phyloP scores from a whole-genome alignment of 2,888 invertebrate species.

The Noctua fimbriata region DNA sequence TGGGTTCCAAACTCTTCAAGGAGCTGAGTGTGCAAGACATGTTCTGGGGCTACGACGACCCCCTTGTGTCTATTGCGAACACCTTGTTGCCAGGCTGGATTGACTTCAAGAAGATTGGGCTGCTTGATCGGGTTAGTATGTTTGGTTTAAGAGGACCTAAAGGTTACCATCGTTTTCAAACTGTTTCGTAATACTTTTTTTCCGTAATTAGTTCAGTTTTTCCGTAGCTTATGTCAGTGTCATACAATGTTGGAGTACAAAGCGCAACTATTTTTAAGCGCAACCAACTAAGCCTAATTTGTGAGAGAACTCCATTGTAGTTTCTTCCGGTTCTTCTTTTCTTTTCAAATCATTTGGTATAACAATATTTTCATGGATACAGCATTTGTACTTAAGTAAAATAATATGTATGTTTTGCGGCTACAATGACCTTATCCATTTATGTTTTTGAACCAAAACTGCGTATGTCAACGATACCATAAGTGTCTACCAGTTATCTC shows the following conservation, averaged over 20 bases:
- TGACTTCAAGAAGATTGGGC: slow-evolving; percentile 94
- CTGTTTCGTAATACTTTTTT: neutral
- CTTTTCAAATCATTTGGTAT: too few relatives aligned
- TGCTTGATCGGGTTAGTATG: slow-evolving; percentile 94
- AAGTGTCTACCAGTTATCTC: neutral
- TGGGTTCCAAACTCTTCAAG: slow-evolving; percentile 93
- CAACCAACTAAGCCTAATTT: too few relatives aligned
- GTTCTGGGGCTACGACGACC: slow-evolving; percentile 96
- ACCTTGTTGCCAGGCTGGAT: slow-evolving; percentile 94
- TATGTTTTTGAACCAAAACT: neutral
- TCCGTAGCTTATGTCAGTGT: neutral
- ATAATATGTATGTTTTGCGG: neutral
- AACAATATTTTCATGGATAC: too few relatives aligned
- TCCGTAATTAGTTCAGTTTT: neutral
- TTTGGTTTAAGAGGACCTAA: neutral
- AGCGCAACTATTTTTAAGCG: too few relatives aligned
- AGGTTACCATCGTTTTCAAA: neutral
- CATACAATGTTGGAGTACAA: neutral
- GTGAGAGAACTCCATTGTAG: too few relatives aligned
- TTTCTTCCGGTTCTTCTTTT: too few relatives aligned
- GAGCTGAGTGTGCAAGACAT: slow-evolving; percentile 92
- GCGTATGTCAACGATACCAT: neutral
- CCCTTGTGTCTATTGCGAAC: slow-evolving; percentile 93
- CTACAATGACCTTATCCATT: neutral
- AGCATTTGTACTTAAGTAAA: too few relatives aligned